Evolutionary conservation across 2,113 vertebrate species (phyloP), one percentile per base, ranked within the genome.

Genomic region (Tautogolabrus adspersus): DNA sequence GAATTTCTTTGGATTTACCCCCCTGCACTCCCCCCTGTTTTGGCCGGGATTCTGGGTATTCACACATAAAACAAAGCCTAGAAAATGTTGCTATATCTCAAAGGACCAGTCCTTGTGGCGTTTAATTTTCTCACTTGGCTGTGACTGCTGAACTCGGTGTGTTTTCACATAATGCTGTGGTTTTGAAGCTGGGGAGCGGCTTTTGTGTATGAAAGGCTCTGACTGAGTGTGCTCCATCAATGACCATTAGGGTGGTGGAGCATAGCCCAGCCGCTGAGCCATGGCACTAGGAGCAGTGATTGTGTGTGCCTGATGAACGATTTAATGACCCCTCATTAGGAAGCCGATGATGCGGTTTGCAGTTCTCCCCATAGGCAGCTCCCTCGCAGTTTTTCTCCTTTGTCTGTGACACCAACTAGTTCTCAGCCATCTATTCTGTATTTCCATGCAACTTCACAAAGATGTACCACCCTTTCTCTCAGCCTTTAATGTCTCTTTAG

Each of bases 11-110:
- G 51, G 67, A 74, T 82, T 65, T 72, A 70, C 78, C 54, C 42
- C 60, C n/a, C 19, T 6, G 13, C 49, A n/a, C 21, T 71, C 69
- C 57, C 63, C 59, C 72, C 64, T 87, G 70, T 85, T 66, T 72
- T 85, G 83, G 84, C 77, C 84, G 88, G 92, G 91, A 93, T 83
- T 93, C 91, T 93, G 92, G 91, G 92, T 93, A 93, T 75, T 93
- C 90, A 90, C 82, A 91, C 85, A 84, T 83, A 80, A 83, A 90
- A 77, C 65, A 84, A 87, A 87, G 75, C 74, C 60, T 15, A 66
- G 72, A 61, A 42, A 84, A 74, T 78, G 65, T 23, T 49, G 30
- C 65, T 1, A 74, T 81, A 86, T 87, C 84, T 89, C 87, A 85
- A 77, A 86, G 83, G 82, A 81, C 57, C 85, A 86, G 89, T 59